phyloP scores from a whole-genome alignment of 2,797 vertebrate species.

The Bovichtus variegatus region DNA sequence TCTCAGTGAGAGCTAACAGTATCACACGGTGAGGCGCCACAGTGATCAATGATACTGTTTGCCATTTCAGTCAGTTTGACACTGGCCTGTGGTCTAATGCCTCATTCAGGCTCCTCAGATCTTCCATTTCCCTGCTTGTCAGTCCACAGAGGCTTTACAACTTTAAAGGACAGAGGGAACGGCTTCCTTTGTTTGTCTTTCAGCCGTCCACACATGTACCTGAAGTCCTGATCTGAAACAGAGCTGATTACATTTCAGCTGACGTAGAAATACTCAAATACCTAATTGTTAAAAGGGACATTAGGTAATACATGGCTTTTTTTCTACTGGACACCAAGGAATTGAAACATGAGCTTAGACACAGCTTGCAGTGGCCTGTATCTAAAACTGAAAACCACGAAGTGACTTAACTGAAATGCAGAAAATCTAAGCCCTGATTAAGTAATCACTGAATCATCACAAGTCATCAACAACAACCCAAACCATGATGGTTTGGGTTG shows the following conservation, averaged over 20 bases:
- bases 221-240: neutral
- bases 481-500: too few relatives aligned
- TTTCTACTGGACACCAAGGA: neutral
- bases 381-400: neutral
- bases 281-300: neutral
- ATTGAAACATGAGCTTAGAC: neutral
- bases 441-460: neutral
- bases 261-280: neutral
- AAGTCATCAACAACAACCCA: too few relatives aligned
- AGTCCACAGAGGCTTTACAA: constrained; percentile 22
- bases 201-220: neutral
- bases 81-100: constrained; percentile 19
- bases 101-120: constrained; percentile 23
- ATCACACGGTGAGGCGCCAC: constrained; percentile 29
- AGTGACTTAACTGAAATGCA: neutral
- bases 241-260: neutral
- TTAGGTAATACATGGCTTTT: too few relatives aligned
- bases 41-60: constrained; percentile 50
- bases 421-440: neutral
- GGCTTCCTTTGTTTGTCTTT: constrained; percentile 12
- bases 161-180: constrained; percentile 23
- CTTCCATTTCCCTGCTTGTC: constrained; percentile 10
- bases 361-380: neutral
- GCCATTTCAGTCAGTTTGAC: constrained; percentile 42
- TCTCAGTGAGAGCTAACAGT: constrained; percentile 37